Evolutionary conservation across 2,113 vertebrate species (phyloP).

Genomic region (Rhinichthys klamathensis): DNA sequence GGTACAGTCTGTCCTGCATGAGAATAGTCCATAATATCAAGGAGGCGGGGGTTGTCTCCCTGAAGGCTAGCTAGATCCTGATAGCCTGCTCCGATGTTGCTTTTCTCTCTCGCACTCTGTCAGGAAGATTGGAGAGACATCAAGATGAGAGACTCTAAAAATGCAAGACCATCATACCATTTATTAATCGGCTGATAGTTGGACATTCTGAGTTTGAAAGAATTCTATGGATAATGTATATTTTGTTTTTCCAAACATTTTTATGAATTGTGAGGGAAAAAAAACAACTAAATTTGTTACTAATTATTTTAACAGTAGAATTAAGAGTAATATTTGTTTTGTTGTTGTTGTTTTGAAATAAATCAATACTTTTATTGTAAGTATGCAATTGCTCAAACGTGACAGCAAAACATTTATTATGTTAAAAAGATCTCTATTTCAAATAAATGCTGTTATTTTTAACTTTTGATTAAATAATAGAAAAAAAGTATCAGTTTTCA

Average conservation of each 20-base stretch:
- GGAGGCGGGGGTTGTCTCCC: constrained; percentile 66
- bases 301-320: not conserved
- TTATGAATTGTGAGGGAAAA: not conserved
- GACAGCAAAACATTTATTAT: not conserved
- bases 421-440: not conserved
- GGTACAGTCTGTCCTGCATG: constrained; percentile 47
- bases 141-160: not conserved
- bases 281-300: not conserved
- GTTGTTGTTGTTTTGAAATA: too few relatives aligned
- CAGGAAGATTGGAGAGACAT: constrained; percentile 2
- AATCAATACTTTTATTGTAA: not conserved
- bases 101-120: constrained; percentile 42
- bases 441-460: not conserved
- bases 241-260: not conserved
- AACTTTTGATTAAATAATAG: not conserved
- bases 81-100: constrained; percentile 53
- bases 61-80: constrained; percentile 47
- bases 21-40: constrained; percentile 67
- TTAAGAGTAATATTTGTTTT: too few relatives aligned
- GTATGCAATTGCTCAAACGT: not conserved
- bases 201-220: not conserved
- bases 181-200: too few relatives aligned
- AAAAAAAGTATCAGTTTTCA: not conserved
- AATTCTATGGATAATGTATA: not conserved
- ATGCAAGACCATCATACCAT: not conserved